Evolutionary conservation across 2,888 invertebrate species (phyloP).

Genomic region (Deilephila elpenor): DNA sequence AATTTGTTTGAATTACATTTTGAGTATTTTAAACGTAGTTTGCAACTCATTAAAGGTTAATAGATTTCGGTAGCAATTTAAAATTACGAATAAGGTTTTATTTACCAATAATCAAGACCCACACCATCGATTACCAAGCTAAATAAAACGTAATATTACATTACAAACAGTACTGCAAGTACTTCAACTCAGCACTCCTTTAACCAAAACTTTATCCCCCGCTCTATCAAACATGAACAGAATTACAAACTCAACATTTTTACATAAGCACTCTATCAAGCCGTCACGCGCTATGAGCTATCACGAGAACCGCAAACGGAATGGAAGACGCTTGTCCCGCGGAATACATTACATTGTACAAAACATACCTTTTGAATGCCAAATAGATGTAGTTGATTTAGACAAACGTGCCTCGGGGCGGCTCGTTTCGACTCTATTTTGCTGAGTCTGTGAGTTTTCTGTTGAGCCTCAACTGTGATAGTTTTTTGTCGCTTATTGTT

Average conservation of each 20-base stretch:
- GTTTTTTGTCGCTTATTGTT: background rate
- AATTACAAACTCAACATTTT: background rate
- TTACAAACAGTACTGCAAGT: no score
- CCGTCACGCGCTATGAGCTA: background rate
- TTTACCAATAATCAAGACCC: no score
- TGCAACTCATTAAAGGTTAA: no score
- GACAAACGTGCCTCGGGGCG: conserved; percentile 25
- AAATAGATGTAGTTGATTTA: conserved; percentile 33
- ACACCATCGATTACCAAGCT: no score
- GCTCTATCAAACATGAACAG: background rate
- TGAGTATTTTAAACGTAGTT: no score
- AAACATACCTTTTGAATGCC: conserved; percentile 41
- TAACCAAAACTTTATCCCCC: no score
- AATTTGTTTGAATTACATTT: no score
- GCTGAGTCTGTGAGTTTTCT: background rate
- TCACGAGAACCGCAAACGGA: conserved; percentile 16
- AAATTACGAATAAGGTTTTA: no score
- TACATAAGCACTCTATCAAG: conserved; percentile 2
- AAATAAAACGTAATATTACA: no score
- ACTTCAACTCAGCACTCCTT: no score
- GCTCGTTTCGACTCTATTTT: conserved; percentile 9
- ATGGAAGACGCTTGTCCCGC: conserved; percentile 7
- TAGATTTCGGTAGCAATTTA: no score
- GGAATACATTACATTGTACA: conserved; percentile 42
- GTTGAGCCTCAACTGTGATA: conserved; percentile 1